phyloP scores from a whole-genome alignment of 2,797 vertebrate genomes.

The Megaceryle alcyon region DNA sequence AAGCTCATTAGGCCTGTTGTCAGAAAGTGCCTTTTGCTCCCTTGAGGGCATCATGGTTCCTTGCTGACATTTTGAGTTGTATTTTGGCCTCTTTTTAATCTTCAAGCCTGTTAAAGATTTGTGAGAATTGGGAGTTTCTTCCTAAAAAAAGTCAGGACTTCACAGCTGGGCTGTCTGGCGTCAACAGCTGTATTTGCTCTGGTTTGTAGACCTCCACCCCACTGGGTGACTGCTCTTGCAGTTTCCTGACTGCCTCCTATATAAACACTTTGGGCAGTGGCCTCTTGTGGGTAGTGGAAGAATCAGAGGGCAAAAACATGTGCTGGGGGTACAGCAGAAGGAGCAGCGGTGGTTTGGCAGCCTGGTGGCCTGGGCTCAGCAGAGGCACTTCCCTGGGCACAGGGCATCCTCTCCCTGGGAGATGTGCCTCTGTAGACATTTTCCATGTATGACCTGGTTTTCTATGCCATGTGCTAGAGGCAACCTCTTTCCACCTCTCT shows the following conservation, averaged over 20 bases:
- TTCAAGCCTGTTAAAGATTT: not conserved
- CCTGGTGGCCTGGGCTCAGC: not conserved
- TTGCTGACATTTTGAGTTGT: not conserved
- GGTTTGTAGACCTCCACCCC: not conserved
- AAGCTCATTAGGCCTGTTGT: not conserved
- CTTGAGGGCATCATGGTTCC: rapidly evolving
- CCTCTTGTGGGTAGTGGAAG: rapidly evolving
- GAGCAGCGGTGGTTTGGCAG: not conserved
- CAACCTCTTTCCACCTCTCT: not conserved
- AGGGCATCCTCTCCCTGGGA: not conserved
- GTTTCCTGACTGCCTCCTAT: not conserved
- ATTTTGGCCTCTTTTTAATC: not conserved
- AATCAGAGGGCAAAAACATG: rapidly evolving
- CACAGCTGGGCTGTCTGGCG: rapidly evolving
- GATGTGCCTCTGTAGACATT: not conserved
- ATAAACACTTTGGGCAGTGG: rapidly evolving
- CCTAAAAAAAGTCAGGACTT: not conserved
- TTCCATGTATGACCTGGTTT: not conserved
- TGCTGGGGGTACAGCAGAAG: not conserved
- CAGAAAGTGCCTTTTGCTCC: not conserved
- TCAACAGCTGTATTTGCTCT: not conserved
- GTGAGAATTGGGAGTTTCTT: not conserved
- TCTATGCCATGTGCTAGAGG: not conserved
- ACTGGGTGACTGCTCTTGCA: rapidly evolving
- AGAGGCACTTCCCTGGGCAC: not conserved